Base-by-base conservation (phyloP, 1,140 invertebrate genomes). In the Rhizoglyphus robini region DNA sequence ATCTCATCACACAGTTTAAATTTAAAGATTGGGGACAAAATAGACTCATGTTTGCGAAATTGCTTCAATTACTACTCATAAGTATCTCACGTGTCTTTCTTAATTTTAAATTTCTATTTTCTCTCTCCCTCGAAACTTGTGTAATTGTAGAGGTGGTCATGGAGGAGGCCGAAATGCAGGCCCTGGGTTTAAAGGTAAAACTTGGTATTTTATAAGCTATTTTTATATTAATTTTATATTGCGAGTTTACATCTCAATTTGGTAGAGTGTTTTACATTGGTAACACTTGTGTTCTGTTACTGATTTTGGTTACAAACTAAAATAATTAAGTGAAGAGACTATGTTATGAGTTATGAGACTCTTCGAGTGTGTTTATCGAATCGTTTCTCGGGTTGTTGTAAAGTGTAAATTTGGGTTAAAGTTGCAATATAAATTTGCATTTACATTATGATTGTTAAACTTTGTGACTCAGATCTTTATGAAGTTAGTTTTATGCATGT, bases 131-230 rank as follows among this genome's bases (percentile, higher is more conserved):
- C 36, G 36, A 41, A 41, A 41, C 8, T 41, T 41, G 18, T 18
- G 18, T 18, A 41, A 41, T 11, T 41, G 36, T 41, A 65, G 38
- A 67, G 63, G 58, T 58, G 65, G 60, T 57, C 60, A 51, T 62
- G 65, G 59, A 65, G 68, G 65, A 68, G 59, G 65, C 62, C 51
- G 59, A 58, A 82, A 79, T 81, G 84, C 84, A 83, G 83, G 85
- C 83, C 84, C 85, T 84, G 84, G 34, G 18, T 31, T 38, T 27
- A 25, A 25, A 47, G 61, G 61, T 47, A 63, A 48, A 31, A 47
- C 27, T 77, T 82, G 30, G 32, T 47, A 60, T 65, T 68, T 65
- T 36, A 15, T 38, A 41, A 59, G 30, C 18, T 60, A 15, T 18
- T 27, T 23, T 30, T 23, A 41, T n/a, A 65, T 25, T 20, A 47